Evolutionary conservation across 2,113 vertebrate species (phyloP).

Genomic region (Rhagologus leucostigma): DNA sequence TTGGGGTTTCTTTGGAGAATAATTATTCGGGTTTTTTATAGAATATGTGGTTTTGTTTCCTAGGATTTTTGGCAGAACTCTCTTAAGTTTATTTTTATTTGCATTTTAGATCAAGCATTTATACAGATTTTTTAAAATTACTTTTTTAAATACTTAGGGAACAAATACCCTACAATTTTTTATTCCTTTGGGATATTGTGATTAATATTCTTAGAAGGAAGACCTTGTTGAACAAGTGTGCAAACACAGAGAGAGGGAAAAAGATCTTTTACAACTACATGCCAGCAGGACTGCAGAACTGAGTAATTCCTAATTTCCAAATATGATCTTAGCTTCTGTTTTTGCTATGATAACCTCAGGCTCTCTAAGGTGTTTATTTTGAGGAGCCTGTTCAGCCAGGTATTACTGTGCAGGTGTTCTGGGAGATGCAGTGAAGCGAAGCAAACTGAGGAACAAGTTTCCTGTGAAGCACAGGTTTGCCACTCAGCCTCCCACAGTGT

Average conservation of each 20-base stretch:
- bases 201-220: not conserved
- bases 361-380: not conserved
- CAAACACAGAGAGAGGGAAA: not conserved
- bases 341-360: not conserved
- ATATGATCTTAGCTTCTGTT: not conserved
- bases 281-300: not conserved
- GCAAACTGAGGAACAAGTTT: not conserved
- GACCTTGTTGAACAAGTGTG: not conserved
- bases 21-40: not conserved
- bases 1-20: not conserved
- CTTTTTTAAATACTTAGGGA: no score
- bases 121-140: no score
- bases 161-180: accelerated
- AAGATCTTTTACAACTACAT: not conserved
- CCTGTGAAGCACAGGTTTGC: not conserved
- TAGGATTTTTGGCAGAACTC: not conserved
- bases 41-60: not conserved
- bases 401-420: not conserved
- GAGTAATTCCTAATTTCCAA: not conserved
- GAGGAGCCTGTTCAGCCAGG: not conserved
- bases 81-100: not conserved
- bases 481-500: not conserved
- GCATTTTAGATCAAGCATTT: not conserved
- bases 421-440: not conserved
- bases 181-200: not conserved